Evolutionary conservation across 2,797 vertebrate species (phyloP).

Genomic region (Cossypha heuglini): DNA sequence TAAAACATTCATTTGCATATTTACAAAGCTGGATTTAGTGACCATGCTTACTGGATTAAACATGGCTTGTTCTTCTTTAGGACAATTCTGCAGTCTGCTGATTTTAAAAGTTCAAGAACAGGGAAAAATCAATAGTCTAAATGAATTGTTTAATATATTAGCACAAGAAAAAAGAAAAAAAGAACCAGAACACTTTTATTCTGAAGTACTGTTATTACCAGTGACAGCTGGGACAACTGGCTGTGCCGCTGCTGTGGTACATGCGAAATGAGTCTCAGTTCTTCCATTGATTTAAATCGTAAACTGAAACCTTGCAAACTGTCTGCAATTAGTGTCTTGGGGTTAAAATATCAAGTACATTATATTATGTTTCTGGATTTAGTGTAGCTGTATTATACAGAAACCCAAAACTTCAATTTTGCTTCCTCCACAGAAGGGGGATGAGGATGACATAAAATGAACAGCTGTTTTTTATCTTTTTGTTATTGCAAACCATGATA

Average conservation of each 20-base stretch:
- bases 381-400: neutral
- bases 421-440: neutral
- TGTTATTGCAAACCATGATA: neutral
- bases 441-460: neutral
- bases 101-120: neutral
- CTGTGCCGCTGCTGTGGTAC: neutral
- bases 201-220: neutral
- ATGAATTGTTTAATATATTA: neutral
- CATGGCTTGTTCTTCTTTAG: neutral
- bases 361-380: neutral
- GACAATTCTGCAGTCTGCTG: neutral
- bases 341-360: neutral
- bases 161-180: neutral
- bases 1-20: neutral
- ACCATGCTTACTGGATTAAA: neutral
- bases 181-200: neutral
- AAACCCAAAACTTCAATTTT: neutral
- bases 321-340: neutral
- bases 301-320: constrained; percentile 21
- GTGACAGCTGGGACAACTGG: neutral
- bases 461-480: neutral
- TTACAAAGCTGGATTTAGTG: constrained; percentile 15
- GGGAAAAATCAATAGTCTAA: neutral
- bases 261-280: neutral
- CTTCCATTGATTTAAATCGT: neutral